Percentiles rank a stretch among this genome's conserved stretches.
These are phyloP conservation scores for Todiramphus saurophagus DNA, from an alignment of 2,113 vertebrate species.

Conservation along the genomic window DNA sequence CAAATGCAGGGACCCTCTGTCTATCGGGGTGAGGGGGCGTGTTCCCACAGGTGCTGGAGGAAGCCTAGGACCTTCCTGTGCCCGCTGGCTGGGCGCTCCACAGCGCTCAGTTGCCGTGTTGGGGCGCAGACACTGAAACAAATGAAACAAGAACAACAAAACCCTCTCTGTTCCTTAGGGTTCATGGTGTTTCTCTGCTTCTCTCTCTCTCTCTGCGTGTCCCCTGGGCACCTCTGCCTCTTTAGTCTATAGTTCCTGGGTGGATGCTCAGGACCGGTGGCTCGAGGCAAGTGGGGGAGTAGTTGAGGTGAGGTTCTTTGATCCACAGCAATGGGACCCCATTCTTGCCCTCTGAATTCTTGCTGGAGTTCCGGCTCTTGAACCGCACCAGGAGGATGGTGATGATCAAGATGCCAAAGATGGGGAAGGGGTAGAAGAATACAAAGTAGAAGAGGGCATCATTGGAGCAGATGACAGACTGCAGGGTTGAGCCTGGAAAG, in stretches of 20 bases:
- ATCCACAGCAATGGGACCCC: constrained; percentile 98
- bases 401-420: constrained; percentile 95
- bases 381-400: constrained; percentile 93
- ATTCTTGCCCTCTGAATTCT: constrained; percentile 94
- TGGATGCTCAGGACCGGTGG: constrained; percentile 95
- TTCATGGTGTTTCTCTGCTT: not conserved
- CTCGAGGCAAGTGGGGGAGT: constrained; percentile 97
- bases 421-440: constrained; percentile 98
- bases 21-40: not conserved
- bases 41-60: not conserved
- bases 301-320: constrained; percentile 97
- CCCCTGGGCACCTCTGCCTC: not conserved
- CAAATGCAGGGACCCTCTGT: not conserved
- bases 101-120: not conserved
- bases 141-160: constrained; percentile 48
- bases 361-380: constrained; percentile 89
- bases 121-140: constrained; percentile 26
- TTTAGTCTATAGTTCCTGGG: constrained; percentile 94
- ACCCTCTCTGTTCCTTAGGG: constrained; percentile 1
- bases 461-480: constrained; percentile 93
- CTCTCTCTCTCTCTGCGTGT: not conserved
- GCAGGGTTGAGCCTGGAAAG: constrained; percentile 83
- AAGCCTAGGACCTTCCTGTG: not conserved
- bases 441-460: constrained; percentile 96
- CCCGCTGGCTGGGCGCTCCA: not conserved